Base-by-base conservation (phyloP, 2,797 vertebrate species). In the Emys orbicularis region DNA sequence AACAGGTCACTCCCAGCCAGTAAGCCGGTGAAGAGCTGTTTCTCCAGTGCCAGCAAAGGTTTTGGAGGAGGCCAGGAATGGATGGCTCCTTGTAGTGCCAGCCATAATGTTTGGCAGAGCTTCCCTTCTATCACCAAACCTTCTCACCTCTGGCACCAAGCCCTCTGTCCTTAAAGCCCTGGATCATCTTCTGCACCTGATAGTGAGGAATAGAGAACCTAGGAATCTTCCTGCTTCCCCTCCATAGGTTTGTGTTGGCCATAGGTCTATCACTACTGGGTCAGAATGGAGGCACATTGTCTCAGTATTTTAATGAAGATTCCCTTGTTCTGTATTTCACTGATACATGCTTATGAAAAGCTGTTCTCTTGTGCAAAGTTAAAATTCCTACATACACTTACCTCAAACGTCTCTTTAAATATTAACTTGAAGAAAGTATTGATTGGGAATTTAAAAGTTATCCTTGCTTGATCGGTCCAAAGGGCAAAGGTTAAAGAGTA, bases 281-380 rank as follows among this genome's bases (percentile, higher is more conserved):
- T 44, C 27, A 76, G 25, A 76, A 47, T 44, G 44, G 44, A 76
- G 74, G 25, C 74, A 37, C 10, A 6, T 31, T 61, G 59, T 61
- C 13, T 61, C 59, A 34, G 31, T n/a, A 23, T 47, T 77, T 29
- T 31, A 49, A 31, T 2, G 0, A 15, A 4, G 1, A 37, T 29
- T 88, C 25, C 13, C 7, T 1, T 1, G 54, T 9, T 13, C 0
- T 1, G 9, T 18, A 5, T 15, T 57, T 29, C 34, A 79, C 0
- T 0, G 44, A 18, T 47, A 7, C 15, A 9, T 77, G 44, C 25
- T 77, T 49, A 29, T 15, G 44, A 77, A 77, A 77, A 77, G 44
- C 8, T 0, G 0, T 5, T 11, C 10, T 53, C 0, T 0, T 23
- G 13, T 12, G n/a, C 19, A 84, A 50, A 47, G 23, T 25, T 37